These are phyloP conservation scores for Scolopax mira DNA, from an alignment of 2,113 vertebrate species.

Conservation along the genomic window DNA sequence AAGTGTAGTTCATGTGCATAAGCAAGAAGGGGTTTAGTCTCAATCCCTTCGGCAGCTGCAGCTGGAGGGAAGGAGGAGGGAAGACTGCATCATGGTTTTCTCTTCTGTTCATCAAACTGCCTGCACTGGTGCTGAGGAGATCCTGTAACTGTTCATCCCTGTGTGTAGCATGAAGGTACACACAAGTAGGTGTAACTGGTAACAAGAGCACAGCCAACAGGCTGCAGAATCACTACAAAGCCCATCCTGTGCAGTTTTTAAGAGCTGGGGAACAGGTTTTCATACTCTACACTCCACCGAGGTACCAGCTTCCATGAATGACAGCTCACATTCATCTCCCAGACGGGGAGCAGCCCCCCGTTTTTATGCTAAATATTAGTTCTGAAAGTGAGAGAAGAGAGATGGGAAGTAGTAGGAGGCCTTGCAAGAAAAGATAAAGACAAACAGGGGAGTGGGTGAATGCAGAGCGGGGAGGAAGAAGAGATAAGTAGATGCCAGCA, in stretches of 20 bases:
- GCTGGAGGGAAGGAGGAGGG: background rate
- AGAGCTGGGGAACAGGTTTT: background rate
- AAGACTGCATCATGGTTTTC: background rate
- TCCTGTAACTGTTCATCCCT: background rate
- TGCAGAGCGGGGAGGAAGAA: background rate
- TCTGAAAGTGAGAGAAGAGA: conserved; percentile 12
- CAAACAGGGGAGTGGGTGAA: conserved; percentile 38
- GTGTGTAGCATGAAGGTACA: background rate
- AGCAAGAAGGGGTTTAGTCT: background rate
- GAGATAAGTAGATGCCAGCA: background rate
- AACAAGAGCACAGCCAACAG: background rate
- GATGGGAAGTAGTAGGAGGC: conserved; percentile 2
- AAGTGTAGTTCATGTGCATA: background rate
- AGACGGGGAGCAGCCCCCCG: background rate
- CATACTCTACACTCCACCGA: background rate
- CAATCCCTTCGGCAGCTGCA: background rate
- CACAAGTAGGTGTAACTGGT: background rate
- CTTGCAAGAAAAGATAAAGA: background rate
- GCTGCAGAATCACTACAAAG: background rate
- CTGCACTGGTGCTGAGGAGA: background rate
- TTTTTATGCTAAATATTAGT: background rate
- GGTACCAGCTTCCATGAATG: background rate
- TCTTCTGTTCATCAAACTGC: background rate
- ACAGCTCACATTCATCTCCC: background rate
- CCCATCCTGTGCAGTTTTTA: background rate